phyloP scores from a whole-genome alignment of 2,113 vertebrate species.

The Girardinichthys multiradiatus region DNA sequence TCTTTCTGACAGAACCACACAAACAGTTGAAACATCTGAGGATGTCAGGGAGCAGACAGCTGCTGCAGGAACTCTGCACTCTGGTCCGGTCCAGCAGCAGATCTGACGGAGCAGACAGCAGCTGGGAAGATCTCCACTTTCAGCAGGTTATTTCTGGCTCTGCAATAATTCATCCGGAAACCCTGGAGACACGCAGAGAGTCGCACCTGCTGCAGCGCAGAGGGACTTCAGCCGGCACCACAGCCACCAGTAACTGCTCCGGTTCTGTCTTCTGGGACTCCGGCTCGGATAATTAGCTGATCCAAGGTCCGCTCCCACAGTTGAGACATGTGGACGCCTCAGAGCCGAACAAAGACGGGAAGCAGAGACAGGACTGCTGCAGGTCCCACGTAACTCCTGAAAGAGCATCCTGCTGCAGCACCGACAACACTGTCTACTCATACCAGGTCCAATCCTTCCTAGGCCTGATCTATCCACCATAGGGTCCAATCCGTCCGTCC shows the following conservation, averaged over 20 bases:
- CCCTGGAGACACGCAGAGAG: neutral
- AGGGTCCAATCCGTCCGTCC: no score
- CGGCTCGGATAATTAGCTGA: constrained; percentile 3
- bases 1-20: no score
- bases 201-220: constrained; percentile 46
- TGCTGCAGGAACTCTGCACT: neutral
- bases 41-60: neutral
- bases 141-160: constrained; percentile 52
- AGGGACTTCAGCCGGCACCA: neutral
- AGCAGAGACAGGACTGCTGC: no score
- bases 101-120: constrained; percentile 22
- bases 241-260: neutral
- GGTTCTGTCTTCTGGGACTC: neutral
- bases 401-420: neutral
- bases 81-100: neutral
- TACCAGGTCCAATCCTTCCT: no score
- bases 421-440: no score
- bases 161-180: constrained; percentile 40
- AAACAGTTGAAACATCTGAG: neutral
- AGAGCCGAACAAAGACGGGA: constrained; percentile 34
- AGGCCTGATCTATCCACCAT: no score
- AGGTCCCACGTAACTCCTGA: no score
- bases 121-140: constrained; percentile 27
- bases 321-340: constrained; percentile 16
- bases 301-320: constrained; percentile 3